Conservation (phyloP, 2,113 vertebrate species). For the Phalacrocorax brasilianus region DNA sequence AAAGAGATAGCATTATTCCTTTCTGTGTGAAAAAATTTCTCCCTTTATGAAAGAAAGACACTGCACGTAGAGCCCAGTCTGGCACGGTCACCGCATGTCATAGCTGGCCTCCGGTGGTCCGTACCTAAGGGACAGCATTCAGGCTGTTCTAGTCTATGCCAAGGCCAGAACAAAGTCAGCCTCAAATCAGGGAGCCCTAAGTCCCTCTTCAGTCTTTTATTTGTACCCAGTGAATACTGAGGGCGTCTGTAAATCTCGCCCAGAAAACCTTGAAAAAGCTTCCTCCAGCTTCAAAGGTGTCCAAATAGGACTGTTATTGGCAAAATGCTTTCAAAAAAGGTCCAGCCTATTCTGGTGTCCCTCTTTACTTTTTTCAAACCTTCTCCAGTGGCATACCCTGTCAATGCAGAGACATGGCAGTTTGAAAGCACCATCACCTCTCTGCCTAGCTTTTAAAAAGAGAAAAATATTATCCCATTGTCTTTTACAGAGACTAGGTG, state of each 20-base stretch:
- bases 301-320: not conserved
- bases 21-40: not conserved
- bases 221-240: not conserved
- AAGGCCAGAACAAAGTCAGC: constrained; percentile 2
- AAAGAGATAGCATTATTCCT: not conserved
- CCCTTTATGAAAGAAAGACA: not conserved
- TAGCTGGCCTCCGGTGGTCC: not conserved
- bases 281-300: not conserved
- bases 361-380: not conserved
- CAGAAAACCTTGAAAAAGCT: not conserved
- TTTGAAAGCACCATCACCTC: not conserved
- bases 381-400: not conserved
- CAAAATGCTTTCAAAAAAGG: not conserved
- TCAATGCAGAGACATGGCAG: accelerated
- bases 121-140: not conserved
- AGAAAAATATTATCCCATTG: not conserved
- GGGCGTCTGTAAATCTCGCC: not conserved
- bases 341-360: not conserved
- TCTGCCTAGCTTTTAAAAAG: not conserved
- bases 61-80: not conserved
- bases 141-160: not conserved
- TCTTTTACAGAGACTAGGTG: not conserved
- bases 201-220: not conserved
- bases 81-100: not conserved
- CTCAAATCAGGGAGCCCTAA: not conserved